Evolutionary conservation across 2,113 vertebrate species (phyloP).

Genomic region (Gobius niger): DNA sequence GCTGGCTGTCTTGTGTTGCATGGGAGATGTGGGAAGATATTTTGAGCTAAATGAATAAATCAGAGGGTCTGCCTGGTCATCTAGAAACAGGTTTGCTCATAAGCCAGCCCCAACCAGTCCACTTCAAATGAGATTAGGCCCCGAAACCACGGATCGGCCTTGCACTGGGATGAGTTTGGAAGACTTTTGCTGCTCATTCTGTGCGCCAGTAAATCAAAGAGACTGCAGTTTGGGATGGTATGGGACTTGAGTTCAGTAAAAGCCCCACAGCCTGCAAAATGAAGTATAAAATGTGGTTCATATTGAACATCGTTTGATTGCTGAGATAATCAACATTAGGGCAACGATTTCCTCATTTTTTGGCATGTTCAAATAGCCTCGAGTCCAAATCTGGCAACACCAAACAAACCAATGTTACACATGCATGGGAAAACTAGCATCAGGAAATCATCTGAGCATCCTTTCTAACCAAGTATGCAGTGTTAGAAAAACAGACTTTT

Average conservation of each 20-base stretch:
- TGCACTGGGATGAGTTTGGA: conserved; percentile 29
- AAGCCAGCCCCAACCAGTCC: conserved; percentile 25
- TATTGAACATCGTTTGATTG: not conserved
- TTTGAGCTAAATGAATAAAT: conserved; percentile 42
- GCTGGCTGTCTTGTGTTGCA: conserved; percentile 21
- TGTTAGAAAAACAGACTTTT: not conserved
- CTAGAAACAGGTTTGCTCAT: conserved; percentile 38
- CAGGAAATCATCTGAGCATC: not conserved
- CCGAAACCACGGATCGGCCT: conserved; percentile 36
- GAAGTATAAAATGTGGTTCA: conserved; percentile 1
- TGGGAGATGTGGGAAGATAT: conserved; percentile 37
- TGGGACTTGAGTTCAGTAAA: conserved; percentile 4
- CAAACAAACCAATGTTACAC: not conserved
- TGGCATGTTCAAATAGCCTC: not conserved
- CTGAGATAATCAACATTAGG: not conserved
- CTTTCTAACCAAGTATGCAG: not conserved
- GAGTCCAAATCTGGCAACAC: conserved; percentile 6
- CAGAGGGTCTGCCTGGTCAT: conserved; percentile 37
- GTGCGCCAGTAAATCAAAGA: conserved; percentile 14
- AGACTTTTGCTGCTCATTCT: conserved; percentile 30
- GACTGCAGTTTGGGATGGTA: conserved; percentile 8
- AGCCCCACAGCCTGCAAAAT: not conserved
- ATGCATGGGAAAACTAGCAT: not conserved
- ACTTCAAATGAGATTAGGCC: conserved; percentile 54
- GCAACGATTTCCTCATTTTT: not conserved